phyloP scores from a whole-genome alignment of 1,140 invertebrate species.

The Caerostris darwini region DNA sequence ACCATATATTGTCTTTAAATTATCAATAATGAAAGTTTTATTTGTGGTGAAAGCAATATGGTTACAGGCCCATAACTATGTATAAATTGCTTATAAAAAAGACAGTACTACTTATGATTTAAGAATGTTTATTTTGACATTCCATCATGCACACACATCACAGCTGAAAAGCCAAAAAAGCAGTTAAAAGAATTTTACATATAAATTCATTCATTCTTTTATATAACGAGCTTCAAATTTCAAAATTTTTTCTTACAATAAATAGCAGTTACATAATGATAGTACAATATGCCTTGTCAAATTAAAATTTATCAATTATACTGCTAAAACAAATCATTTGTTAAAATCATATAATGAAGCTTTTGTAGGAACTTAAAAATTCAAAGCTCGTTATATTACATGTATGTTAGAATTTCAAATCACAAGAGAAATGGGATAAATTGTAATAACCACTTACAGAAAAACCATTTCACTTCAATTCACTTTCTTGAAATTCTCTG shows the following conservation, averaged over 20 bases:
- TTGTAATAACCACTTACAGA: background rate
- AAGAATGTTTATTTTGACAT: conserved; percentile 77
- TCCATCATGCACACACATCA: conserved; percentile 77
- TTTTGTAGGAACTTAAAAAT: conserved; percentile 36
- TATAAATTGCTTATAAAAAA: too few species aligned
- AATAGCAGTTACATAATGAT: too few species aligned
- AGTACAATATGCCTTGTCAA: too few species aligned
- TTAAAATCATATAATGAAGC: background rate
- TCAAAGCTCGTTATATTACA: conserved; percentile 62
- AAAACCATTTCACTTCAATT: conserved; percentile 51
- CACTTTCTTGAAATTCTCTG: background rate
- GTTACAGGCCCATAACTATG: too few species aligned
- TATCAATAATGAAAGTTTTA: too few species aligned
- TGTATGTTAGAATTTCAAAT: conserved; percentile 41
- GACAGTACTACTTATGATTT: conserved; percentile 1
- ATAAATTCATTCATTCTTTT: conserved; percentile 61
- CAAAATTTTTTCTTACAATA: background rate
- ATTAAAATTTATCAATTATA: background rate
- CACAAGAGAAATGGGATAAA: conserved; percentile 28
- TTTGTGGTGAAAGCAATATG: too few species aligned
- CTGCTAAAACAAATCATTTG: background rate
- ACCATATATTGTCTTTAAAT: too few species aligned
- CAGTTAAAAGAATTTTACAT: conserved; percentile 71
- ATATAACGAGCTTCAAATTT: conserved; percentile 71
- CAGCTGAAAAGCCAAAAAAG: conserved; percentile 76